Base-by-base conservation (phyloP, 2,888 invertebrate genomes). In the Pollenia labialis region DNA sequence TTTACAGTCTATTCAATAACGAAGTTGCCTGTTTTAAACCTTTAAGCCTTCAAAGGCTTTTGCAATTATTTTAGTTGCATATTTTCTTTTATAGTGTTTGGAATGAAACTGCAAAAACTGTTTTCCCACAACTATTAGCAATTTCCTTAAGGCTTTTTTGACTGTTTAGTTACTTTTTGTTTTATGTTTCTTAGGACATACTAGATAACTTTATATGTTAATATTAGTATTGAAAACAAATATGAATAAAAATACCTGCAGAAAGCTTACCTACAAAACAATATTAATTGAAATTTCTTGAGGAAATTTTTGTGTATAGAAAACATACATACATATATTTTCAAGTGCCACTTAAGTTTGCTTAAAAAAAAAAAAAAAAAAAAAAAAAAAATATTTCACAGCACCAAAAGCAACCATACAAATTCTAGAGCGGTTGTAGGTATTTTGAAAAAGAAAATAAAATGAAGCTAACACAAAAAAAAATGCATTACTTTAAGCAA, bases 241-340 rank as follows among this genome's bases (percentile, higher is more conserved):
- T 52, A 50, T 11, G 16, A 42, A 7, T 9, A 60, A 42, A n/a
- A 44, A 16, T 10, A 18, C 42, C 18, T 6, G n/a, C 6, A 14
- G 14, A 56, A 74, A 74, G 58, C 42, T 74, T 16, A 48, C 48
- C 58, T 60, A 8, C n/a, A 48, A 74, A 74, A 60, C 48, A 40
- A 74, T 58, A 60, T 48, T 32, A 48, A 60, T 60, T 48, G 60
- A 74, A 60, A 60, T 48, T n/a, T 48, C 72, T 60, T 74, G 48
- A n/a, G 72, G 72, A 48, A 56, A 48, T 74, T 52, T 32, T 69
- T 69, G 40, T 69, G n/a, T 40, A 50, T 8, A n/a, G 23, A 32
- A 32, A 32, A 32, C 23, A 32, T 4, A 32, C 4, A 1, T 42
- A 42, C 4, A 42, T 40, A 9, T 18, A 56, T 10, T 74, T 74